Conservation (phyloP, 1,140 invertebrate genomes). For the Catajapyx aquilonaris region DNA sequence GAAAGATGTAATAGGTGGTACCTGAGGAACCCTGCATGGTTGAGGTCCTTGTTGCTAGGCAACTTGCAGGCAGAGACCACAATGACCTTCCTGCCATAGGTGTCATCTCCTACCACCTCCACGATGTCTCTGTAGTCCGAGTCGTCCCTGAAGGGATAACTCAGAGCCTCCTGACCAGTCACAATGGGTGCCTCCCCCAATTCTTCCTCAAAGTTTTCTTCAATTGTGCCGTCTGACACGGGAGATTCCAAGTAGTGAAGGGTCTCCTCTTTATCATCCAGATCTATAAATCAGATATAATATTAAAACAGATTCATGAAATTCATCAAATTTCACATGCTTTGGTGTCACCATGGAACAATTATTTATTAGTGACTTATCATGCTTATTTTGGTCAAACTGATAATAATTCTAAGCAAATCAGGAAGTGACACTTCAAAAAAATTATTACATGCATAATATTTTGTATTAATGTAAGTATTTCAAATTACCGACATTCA, state of each 20-base stretch:
- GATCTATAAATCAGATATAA: slow-evolving; percentile 15
- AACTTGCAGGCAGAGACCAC: slow-evolving; percentile 84
- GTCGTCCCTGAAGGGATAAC: slow-evolving; percentile 25
- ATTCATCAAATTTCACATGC: neutral
- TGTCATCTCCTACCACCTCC: slow-evolving; percentile 80
- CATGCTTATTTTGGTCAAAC: too few species aligned
- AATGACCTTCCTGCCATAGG: slow-evolving; percentile 77
- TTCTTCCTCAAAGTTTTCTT: slow-evolving; percentile 84
- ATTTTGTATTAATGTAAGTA: too few species aligned
- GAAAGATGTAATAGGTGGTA: too few species aligned
- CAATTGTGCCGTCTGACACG: slow-evolving; percentile 66
- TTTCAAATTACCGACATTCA: too few species aligned
- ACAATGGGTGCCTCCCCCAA: slow-evolving; percentile 41
- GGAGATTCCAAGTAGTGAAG: slow-evolving; percentile 46
- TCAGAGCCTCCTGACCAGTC: slow-evolving; percentile 22
- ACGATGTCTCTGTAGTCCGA: slow-evolving; percentile 63
- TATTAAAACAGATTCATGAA: slow-evolving; percentile 6
- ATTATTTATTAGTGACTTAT: too few species aligned
- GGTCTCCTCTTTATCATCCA: slow-evolving; percentile 31
- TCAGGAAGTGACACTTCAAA: too few species aligned
- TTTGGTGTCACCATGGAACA: too few species aligned
- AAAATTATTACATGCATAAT: too few species aligned
- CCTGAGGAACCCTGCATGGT: slow-evolving; percentile 65
- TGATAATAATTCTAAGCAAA: too few species aligned
- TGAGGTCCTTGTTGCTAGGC: slow-evolving; percentile 63